Conservation (phyloP, 2,888 invertebrate genomes). For the Pachymerium ferrugineum region DNA sequence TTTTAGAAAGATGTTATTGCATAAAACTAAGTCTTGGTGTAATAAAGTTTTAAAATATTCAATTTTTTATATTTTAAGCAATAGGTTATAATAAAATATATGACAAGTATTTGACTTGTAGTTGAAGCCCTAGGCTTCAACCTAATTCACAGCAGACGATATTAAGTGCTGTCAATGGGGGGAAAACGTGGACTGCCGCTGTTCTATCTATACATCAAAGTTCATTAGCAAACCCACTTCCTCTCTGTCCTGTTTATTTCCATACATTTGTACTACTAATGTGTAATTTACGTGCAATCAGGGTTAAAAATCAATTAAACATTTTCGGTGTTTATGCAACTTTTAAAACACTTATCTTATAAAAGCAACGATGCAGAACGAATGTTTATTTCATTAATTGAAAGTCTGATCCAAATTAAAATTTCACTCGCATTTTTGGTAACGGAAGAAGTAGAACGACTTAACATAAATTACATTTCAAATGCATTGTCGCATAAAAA, state of each 20-base stretch:
- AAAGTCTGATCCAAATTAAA: neutral
- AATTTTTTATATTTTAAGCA: too few relatives aligned
- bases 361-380: neutral
- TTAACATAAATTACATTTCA: neutral
- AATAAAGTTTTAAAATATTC: too few relatives aligned
- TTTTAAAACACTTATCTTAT: neutral
- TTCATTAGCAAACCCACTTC: constrained; percentile 3
- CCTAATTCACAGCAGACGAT: constrained; percentile 3
- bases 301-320: neutral
- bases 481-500: neutral
- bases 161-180: neutral
- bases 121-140: neutral
- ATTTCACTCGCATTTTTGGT: neutral
- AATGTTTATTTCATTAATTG: neutral
- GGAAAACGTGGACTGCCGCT: neutral
- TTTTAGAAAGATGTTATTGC: too few relatives aligned
- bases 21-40: too few relatives aligned
- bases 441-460: neutral
- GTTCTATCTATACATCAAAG: neutral
- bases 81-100: too few relatives aligned
- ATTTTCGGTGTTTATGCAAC: neutral
- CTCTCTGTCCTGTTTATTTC: neutral
- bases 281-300: neutral
- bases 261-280: neutral
- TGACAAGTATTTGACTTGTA: neutral